Evolutionary conservation across 2,888 invertebrate species (phyloP).

Genomic region (Chironomus riparius): DNA sequence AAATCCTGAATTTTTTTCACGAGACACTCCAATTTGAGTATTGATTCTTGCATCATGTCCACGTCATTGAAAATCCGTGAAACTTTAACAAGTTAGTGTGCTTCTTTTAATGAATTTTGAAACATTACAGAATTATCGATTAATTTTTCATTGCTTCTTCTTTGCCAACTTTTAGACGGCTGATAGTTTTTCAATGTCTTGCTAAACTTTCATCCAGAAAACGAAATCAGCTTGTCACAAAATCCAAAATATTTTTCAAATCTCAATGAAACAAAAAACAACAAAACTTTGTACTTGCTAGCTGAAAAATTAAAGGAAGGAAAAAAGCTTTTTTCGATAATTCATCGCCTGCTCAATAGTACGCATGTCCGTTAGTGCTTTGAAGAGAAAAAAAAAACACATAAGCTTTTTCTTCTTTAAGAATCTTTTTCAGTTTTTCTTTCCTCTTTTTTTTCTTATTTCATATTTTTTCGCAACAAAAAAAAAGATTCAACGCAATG

Average conservation of each 20-base stretch:
- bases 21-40: too few species aligned
- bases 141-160: too few species aligned
- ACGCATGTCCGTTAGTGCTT: slow-evolving; percentile 17
- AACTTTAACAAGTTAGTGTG: too few species aligned
- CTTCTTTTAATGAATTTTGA: too few species aligned
- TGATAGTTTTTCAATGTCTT: background rate
- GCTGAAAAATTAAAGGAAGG: slow-evolving; percentile 3
- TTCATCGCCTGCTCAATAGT: background rate
- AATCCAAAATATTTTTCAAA: too few species aligned
- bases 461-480: background rate
- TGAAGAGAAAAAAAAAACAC: background rate
- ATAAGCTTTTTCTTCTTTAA: background rate
- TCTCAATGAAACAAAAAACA: background rate
- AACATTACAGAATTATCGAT: too few species aligned
- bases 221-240: background rate
- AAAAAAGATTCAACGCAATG: slow-evolving; percentile 7
- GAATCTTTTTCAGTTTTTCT: background rate
- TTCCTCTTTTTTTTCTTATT: background rate
- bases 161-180: too few species aligned
- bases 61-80: too few species aligned
- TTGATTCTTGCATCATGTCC: too few species aligned
- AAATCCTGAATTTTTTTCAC: too few species aligned
- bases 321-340: background rate
- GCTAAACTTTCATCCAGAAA: background rate
- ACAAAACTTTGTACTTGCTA: background rate